A percentile compares a stretch with the other conserved stretches of the same genome.
These are phyloP conservation scores for Copidosoma aretas DNA, from an alignment of 2,888 invertebrate genomes.

Conservation along the genomic window DNA sequence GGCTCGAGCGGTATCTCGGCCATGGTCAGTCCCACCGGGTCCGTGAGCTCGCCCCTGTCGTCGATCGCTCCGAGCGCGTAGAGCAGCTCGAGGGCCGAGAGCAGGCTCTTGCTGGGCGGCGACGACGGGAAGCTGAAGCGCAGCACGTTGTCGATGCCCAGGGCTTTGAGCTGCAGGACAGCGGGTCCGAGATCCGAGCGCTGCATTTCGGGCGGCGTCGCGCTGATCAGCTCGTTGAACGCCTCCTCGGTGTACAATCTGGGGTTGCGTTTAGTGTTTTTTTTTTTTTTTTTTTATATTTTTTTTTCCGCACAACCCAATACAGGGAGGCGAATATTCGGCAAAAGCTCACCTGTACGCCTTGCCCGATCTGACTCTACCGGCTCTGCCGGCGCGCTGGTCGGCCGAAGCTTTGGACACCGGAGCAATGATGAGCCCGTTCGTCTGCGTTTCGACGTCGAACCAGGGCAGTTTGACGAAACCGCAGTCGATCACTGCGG, in stretches of 20 bases:
- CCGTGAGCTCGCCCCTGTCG: constrained; percentile 77
- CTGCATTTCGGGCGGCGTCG: constrained; percentile 92
- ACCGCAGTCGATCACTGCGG: constrained; percentile 89
- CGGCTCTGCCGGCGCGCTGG: constrained; percentile 93
- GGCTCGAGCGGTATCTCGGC: constrained; percentile 92
- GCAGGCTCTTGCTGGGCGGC: constrained; percentile 87
- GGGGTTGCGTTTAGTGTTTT: background rate
- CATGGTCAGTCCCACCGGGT: constrained; percentile 80
- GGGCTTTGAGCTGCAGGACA: constrained; percentile 87
- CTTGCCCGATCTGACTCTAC: constrained; percentile 83
- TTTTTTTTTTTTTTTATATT: background rate
- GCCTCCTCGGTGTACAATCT: constrained; percentile 82
- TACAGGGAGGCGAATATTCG: too few species aligned
- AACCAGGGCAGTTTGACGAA: constrained; percentile 94
- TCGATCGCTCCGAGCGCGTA: constrained; percentile 86
- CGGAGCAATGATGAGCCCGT: constrained; percentile 82
- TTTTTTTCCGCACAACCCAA: too few species aligned
- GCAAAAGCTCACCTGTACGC: constrained; percentile 71
- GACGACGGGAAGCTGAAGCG: constrained; percentile 92
- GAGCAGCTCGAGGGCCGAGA: constrained; percentile 84
- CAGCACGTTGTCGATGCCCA: constrained; percentile 91
- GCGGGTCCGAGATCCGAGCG: constrained; percentile 85
- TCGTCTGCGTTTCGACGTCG: constrained; percentile 82
- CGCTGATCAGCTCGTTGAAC: constrained; percentile 71
- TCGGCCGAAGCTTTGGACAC: constrained; percentile 87